Percentiles rank a stretch among this genome's conserved stretches.
Conservation (phyloP, 2,113 vertebrate species). For the Lepidothrix coronata region DNA sequence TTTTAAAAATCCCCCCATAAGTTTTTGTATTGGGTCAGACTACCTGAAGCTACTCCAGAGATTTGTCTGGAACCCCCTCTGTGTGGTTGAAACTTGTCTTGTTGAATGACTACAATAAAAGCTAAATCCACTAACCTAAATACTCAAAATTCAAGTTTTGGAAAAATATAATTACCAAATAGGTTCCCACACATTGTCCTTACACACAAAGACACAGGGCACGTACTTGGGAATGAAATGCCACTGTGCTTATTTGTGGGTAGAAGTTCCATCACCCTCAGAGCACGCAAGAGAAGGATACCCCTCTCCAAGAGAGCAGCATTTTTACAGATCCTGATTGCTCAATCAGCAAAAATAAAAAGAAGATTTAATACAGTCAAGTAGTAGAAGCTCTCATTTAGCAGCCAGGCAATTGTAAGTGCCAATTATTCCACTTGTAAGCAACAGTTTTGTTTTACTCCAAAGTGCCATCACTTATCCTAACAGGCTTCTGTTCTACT, state of each 20-base stretch:
- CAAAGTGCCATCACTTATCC: not conserved
- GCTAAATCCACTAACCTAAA: not conserved
- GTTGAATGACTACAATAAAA: not conserved
- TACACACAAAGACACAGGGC: rapidly evolving
- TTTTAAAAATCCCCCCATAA: not conserved
- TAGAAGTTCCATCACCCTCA: not conserved
- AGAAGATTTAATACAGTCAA: not conserved
- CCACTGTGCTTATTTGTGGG: not conserved
- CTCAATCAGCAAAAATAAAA: not conserved
- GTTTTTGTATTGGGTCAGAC: not conserved
- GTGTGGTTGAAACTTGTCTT: not conserved
- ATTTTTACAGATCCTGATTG: not conserved
- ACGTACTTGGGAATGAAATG: not conserved
- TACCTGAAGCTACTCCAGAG: not conserved
- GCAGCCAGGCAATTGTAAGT: not conserved
- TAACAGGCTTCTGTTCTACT: not conserved
- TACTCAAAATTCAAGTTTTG: not conserved
- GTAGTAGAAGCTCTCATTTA: not conserved
- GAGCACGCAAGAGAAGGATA: not conserved
- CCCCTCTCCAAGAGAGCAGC: rapidly evolving
- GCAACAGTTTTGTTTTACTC: not conserved
- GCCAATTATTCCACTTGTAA: not conserved
- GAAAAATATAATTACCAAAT: not conserved
- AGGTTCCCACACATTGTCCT: not conserved
- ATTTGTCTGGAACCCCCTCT: not conserved